A percentile compares a stretch with the other conserved stretches of the same genome.
These are phyloP conservation scores for Margaritifera margaritifera DNA, from an alignment of 2,888 invertebrate species.

Conservation along the genomic window DNA sequence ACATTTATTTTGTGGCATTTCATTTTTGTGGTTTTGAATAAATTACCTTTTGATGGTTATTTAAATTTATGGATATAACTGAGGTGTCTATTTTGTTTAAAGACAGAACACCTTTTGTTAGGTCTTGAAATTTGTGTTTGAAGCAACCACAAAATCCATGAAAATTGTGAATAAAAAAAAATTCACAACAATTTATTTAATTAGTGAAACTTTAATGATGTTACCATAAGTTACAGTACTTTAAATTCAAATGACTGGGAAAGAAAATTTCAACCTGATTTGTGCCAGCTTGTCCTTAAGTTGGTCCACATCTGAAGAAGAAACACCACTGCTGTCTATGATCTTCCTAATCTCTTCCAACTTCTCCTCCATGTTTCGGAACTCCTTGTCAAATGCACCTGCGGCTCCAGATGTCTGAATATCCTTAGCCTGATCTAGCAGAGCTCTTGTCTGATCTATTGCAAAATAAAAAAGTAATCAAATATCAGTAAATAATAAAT, in stretches of 20 bases:
- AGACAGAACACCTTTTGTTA: too few relatives aligned
- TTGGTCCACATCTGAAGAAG: constrained; percentile 74
- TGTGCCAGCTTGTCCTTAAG: constrained; percentile 74
- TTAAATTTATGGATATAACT: too few relatives aligned
- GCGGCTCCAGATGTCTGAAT: constrained; percentile 97
- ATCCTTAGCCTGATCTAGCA: constrained; percentile 90
- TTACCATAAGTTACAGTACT: too few relatives aligned
- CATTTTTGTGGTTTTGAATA: too few relatives aligned
- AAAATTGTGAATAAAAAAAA: too few relatives aligned
- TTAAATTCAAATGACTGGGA: background rate
- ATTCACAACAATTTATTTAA: too few relatives aligned
- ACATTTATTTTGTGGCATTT: too few relatives aligned
- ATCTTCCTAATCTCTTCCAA: constrained; percentile 85
- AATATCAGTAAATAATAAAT: background rate
- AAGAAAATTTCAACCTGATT: constrained; percentile 71
- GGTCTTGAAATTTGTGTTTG: too few relatives aligned
- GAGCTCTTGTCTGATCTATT: constrained; percentile 81
- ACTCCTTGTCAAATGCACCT: constrained; percentile 96
- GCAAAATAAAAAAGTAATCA: background rate
- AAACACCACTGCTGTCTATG: constrained; percentile 85
- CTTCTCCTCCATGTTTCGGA: constrained; percentile 91
- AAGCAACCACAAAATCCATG: too few relatives aligned
- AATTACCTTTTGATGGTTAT: too few relatives aligned
- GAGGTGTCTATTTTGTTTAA: too few relatives aligned
- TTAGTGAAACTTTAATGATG: too few relatives aligned